phyloP scores from a whole-genome alignment of 2,113 vertebrate species.

The Meles meles region DNA sequence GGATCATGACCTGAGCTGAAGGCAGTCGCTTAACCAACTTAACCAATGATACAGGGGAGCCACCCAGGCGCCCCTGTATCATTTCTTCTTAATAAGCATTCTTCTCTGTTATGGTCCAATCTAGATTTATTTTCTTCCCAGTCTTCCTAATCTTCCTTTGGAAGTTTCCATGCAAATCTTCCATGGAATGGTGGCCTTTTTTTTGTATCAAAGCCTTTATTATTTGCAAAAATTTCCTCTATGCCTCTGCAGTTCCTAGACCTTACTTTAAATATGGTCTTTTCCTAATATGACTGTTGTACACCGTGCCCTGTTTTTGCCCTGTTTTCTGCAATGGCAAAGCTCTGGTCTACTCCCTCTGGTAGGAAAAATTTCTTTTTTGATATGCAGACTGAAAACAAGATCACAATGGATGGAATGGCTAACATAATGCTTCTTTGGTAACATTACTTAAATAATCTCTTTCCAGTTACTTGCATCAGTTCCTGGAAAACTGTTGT shows the following conservation, averaged over 20 bases:
- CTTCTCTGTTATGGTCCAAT: not conserved
- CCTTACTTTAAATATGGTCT: not conserved
- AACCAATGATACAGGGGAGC: no score
- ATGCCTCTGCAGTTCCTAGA: not conserved
- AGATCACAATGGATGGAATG: not conserved
- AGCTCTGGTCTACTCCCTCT: not conserved
- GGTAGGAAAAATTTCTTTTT: not conserved
- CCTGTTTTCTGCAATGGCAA: not conserved
- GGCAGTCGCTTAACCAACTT: no score
- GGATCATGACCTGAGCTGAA: no score
- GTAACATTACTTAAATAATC: not conserved
- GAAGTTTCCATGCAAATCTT: not conserved
- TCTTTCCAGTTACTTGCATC: not conserved
- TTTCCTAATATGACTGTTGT: not conserved
- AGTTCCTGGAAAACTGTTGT: not conserved
- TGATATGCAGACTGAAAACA: not conserved
- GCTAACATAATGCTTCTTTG: not conserved
- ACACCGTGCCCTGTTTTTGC: not conserved
- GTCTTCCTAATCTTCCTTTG: not conserved
- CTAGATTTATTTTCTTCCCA: not conserved
- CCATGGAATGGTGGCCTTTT: not conserved
- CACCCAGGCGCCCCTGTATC: no score
- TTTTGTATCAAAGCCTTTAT: not conserved
- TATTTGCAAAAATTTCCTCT: not conserved
- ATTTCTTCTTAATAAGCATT: not conserved